Evolutionary conservation across 2,113 vertebrate species (phyloP).

Genomic region (Pristiophorus japonicus): DNA sequence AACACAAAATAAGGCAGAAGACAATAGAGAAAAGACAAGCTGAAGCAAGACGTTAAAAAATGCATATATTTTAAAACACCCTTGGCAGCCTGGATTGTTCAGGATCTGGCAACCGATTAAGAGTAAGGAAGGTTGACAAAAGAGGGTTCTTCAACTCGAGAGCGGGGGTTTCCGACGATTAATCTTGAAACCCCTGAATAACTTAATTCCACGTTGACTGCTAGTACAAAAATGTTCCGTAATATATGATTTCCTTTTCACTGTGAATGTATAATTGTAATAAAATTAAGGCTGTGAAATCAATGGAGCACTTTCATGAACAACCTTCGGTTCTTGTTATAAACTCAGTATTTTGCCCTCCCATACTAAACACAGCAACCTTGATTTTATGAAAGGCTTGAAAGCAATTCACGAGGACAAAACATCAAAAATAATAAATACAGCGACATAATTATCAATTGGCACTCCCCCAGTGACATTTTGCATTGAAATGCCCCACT

Average conservation of each 20-base stretch:
- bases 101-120: neutral
- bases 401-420: neutral
- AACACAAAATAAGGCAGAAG: neutral
- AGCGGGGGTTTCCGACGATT: neutral
- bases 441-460: neutral
- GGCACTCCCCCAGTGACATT: neutral
- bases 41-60: neutral
- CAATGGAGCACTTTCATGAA: neutral
- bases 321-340: neutral
- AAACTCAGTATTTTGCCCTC: neutral
- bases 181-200: neutral
- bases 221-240: neutral
- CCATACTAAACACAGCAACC: neutral
- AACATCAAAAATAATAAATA: neutral
- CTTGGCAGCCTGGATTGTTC: no score
- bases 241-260: neutral
- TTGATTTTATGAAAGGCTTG: neutral
- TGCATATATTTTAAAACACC: neutral
- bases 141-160: neutral
- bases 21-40: neutral
- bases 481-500: neutral
- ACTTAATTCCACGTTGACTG: neutral
- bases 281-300: neutral
- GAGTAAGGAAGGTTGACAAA: neutral
- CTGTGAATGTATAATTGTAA: neutral